Evolutionary conservation across 2,888 invertebrate species (phyloP).

Genomic region (Trilocha varians): DNA sequence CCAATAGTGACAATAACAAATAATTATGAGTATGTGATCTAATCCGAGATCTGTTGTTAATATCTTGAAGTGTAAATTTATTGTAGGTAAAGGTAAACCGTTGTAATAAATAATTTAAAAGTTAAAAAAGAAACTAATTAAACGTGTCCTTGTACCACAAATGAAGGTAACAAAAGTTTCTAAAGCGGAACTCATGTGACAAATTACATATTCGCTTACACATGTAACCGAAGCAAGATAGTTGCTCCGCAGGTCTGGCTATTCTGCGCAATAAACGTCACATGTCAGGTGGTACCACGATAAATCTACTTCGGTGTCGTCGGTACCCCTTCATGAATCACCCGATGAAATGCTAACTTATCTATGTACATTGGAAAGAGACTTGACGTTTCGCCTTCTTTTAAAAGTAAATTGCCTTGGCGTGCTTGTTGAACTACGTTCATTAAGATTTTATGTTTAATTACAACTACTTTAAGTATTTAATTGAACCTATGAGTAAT

Average conservation of each 20-base stretch:
- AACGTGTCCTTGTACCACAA: background rate
- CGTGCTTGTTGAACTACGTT: too few relatives aligned
- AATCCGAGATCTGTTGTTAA: too few relatives aligned
- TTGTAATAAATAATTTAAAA: background rate
- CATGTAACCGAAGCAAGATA: conserved; percentile 26
- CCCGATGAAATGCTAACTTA: conserved; percentile 41
- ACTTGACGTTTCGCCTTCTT: background rate
- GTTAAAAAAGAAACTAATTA: background rate
- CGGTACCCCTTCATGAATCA: conserved; percentile 48
- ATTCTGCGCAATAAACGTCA: conserved; percentile 57
- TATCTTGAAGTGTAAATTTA: too few relatives aligned
- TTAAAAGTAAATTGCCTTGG: background rate
- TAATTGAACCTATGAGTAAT: too few relatives aligned
- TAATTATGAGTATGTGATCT: too few relatives aligned
- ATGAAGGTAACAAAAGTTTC: background rate
- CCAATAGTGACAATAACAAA: too few relatives aligned
- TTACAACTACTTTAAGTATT: too few relatives aligned
- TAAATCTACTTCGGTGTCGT: conserved; percentile 48
- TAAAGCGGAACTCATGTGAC: conserved; percentile 17
- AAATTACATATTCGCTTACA: conserved; percentile 26
- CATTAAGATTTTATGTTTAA: too few relatives aligned
- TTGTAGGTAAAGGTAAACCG: too few relatives aligned
- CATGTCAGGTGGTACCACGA: conserved; percentile 43
- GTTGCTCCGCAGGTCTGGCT: conserved; percentile 25
- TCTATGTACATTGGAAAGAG: background rate